Base-by-base conservation (phyloP, 2,888 invertebrate genomes). In the Sceliomorpha sp. region DNA sequence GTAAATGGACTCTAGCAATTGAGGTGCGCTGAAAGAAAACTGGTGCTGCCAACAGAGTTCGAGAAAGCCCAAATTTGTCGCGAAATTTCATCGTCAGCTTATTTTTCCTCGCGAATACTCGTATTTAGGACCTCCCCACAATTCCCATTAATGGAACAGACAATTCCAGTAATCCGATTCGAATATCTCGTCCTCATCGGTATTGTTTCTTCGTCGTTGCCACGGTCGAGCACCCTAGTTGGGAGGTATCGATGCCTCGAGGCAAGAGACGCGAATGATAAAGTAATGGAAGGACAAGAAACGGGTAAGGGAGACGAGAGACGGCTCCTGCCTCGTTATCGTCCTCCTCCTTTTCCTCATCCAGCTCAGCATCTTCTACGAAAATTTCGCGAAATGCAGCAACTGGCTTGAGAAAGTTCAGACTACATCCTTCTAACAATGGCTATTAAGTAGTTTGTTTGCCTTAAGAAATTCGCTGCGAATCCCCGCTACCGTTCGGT, bases 361-460 rank as follows among this genome's bases (percentile, higher is more conserved):
- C 17, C 50, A 47, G 55, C 51, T 66, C 48, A 24, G 45, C 58
- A 60, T 63, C 44, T 68, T 58, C 55, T 56, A 32, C 29, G 60
- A 37, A 36, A 58, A 62, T 69, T 69, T 62, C 53, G 51, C 62
- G 51, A 62, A 62, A 62, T 31, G 68, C 62, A 68, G 68, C 45
- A 62, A 50, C 58, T 50, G 62, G 63, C 45, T 40, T 47, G 45
- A 55, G 66, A 73, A 73, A 78, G 64, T 76, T 75, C 71, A 45
- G 45, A 66, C 67, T 66, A 70, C 69, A 72, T 68, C 67, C 68
- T 73, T 60, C 70, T 69, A 78, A 79, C 79, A 79, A 78, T 76
- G 73, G 74, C 75, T 77, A 78, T 79, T 76, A 80, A 77, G 76
- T 78, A 82, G 76, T 79, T 79, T 80, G 79, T 81, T 80, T 79